Conservation (phyloP, 2,888 invertebrate species). For the Clivina fossor region DNA sequence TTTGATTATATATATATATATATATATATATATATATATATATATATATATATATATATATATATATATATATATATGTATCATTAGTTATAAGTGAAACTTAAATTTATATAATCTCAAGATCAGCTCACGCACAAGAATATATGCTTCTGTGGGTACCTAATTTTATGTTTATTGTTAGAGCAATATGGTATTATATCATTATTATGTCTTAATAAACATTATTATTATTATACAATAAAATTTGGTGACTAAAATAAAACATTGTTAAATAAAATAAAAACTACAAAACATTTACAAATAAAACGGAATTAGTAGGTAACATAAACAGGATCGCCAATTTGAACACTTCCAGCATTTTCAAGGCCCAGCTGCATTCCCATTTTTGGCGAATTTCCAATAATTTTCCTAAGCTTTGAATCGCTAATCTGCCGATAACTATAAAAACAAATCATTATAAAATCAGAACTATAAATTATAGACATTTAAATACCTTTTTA, state of each 20-base stretch:
- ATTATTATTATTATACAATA: not conserved
- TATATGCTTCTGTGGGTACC: too few species aligned
- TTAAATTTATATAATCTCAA: too few species aligned
- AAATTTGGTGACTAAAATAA: too few species aligned
- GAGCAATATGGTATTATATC: too few species aligned
- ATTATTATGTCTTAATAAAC: not conserved
- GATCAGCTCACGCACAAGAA: too few species aligned
- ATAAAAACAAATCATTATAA: not conserved
- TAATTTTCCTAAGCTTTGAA: conserved; percentile 3
- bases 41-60: too few species aligned
- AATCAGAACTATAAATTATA: not conserved
- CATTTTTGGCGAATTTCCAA: conserved; percentile 21
- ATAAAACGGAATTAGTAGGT: conserved; percentile 10
- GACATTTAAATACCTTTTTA: conserved; percentile 13
- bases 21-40: too few species aligned
- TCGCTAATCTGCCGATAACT: conserved; percentile 15
- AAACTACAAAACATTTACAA: not conserved
- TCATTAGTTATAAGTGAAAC: too few species aligned
- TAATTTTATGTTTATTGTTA: too few species aligned
- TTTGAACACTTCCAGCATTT: conserved; percentile 7
- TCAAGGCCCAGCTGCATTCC: conserved; percentile 14
- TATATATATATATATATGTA: too few species aligned
- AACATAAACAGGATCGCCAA: conserved; percentile 18
- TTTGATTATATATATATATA: too few species aligned
- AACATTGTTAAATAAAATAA: not conserved